Evolutionary conservation across 64 coral and sea anemone species (phyloP).

Genomic region (Montipora cactus): DNA sequence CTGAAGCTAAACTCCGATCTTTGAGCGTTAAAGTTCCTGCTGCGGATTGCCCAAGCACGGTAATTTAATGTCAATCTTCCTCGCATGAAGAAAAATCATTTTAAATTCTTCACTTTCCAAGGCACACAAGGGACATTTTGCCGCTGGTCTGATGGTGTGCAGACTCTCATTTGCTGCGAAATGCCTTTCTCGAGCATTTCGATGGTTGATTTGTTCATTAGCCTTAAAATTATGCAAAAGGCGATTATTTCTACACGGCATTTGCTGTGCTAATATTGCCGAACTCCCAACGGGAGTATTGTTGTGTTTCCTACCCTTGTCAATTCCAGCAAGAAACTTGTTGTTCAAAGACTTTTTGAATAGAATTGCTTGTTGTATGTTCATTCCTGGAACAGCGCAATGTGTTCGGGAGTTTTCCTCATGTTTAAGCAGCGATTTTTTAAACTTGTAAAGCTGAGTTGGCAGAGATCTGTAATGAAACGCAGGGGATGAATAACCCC

Average conservation of each 20-base stretch:
- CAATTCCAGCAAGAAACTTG: not conserved
- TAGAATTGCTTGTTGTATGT: not conserved
- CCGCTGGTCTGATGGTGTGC: not conserved
- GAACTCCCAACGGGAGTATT: not conserved
- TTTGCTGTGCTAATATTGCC: not conserved
- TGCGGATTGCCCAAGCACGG: not conserved
- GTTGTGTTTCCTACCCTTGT: conserved; percentile 27
- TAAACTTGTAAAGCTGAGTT: not conserved
- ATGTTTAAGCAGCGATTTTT: conserved; percentile 1
- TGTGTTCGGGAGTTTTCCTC: not conserved
- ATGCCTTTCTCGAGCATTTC: not conserved
- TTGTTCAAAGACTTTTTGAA: not conserved
- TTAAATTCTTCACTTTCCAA: not conserved
- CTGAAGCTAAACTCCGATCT: not conserved
- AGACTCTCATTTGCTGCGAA: not conserved
- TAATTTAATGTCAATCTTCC: conserved; percentile 12
- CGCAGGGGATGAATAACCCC: conserved; percentile 3
- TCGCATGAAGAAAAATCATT: not conserved
- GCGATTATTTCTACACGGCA: not conserved
- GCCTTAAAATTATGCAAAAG: not conserved
- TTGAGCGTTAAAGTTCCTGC: not conserved
- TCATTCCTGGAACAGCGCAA: not conserved
- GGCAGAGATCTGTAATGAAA: conserved; percentile 24
- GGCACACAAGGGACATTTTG: not conserved
- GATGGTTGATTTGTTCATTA: not conserved